Conservation (phyloP, 2,888 invertebrate genomes). For the Drosophila subquinaria region DNA sequence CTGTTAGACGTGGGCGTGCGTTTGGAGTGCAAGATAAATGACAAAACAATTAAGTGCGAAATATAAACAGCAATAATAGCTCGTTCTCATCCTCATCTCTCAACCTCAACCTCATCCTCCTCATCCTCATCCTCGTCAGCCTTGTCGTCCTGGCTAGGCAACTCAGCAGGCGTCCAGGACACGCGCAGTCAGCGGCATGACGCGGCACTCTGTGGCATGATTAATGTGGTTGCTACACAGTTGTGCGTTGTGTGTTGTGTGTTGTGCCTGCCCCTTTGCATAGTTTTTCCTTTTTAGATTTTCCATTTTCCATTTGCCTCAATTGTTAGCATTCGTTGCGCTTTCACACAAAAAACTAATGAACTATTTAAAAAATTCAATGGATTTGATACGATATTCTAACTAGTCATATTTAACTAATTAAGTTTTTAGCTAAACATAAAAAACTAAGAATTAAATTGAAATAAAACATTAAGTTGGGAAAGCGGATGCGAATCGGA, state of each 20-base stretch:
- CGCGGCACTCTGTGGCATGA: conserved; percentile 61
- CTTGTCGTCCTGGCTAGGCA: conserved; percentile 17
- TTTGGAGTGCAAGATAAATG: conserved; percentile 74
- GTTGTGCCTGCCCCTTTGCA: conserved; percentile 4
- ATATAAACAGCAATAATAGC: conserved; percentile 78
- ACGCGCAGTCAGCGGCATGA: conserved; percentile 64
- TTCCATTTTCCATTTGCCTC: conserved; percentile 3
- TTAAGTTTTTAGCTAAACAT: not conserved
- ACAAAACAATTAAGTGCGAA: conserved; percentile 85
- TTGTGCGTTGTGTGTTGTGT: conserved; percentile 8
- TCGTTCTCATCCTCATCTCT: not conserved
- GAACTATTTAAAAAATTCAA: not conserved
- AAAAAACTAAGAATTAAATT: not conserved
- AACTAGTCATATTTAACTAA: not conserved
- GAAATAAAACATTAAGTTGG: not conserved
- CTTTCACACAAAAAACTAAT: conserved; percentile 36
- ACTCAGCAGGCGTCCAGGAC: conserved; percentile 65
- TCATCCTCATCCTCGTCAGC: not conserved
- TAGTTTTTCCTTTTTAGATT: conserved; percentile 21
- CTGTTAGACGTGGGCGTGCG: conserved; percentile 23
- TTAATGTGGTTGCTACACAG: conserved; percentile 55
- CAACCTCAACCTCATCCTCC: not conserved
- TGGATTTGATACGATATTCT: not conserved
- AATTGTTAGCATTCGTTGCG: conserved; percentile 47
- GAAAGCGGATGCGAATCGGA: too few species aligned